phyloP scores from a whole-genome alignment of 2,888 invertebrate genomes.

The Eudasyphora cyanicolor region DNA sequence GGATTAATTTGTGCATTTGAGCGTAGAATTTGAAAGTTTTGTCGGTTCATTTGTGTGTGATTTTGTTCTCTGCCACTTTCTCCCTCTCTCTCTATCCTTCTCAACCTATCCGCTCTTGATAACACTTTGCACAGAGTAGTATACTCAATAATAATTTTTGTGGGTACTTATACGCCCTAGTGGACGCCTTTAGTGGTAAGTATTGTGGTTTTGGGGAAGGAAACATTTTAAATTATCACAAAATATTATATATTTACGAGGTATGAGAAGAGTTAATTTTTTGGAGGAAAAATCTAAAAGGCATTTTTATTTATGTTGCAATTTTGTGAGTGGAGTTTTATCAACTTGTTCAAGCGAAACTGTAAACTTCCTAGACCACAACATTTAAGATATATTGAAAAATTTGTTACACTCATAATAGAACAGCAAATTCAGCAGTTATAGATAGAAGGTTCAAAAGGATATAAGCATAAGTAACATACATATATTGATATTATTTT shows the following conservation, averaged over 20 bases:
- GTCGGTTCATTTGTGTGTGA: background rate
- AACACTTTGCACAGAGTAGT: background rate
- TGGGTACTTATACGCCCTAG: constrained; percentile 5
- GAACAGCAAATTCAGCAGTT: too few relatives aligned
- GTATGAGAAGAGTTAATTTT: too few relatives aligned
- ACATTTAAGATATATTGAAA: too few relatives aligned
- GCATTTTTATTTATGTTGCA: background rate
- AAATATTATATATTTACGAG: background rate
- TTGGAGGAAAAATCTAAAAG: too few relatives aligned
- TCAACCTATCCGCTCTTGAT: too few relatives aligned
- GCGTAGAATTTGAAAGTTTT: constrained; percentile 32
- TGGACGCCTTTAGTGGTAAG: background rate
- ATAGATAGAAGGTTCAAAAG: too few relatives aligned
- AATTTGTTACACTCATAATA: too few relatives aligned
- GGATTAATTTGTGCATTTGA: constrained; percentile 33
- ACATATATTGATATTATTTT: too few relatives aligned
- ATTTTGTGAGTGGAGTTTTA: background rate
- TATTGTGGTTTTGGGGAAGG: background rate
- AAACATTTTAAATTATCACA: background rate
- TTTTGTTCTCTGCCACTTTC: too few relatives aligned
- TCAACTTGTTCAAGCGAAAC: background rate
- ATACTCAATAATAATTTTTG: background rate
- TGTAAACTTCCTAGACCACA: too few relatives aligned
- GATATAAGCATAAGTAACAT: too few relatives aligned
- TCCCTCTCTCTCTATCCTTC: background rate